Conservation (phyloP, 2,888 invertebrate genomes). For the Erpobdella octoculata region DNA sequence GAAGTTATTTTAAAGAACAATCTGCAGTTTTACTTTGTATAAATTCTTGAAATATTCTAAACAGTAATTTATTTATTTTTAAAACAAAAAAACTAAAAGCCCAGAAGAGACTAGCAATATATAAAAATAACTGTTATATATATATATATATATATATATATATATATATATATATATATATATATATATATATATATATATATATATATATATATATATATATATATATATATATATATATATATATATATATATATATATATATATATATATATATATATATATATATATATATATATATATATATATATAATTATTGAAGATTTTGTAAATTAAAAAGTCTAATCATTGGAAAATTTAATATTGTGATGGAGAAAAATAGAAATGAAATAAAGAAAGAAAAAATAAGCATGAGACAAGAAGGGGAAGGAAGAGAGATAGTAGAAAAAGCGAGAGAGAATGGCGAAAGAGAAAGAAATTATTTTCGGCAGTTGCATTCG, state of each 20-base stretch:
- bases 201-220: not conserved
- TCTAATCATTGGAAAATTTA: too few species aligned
- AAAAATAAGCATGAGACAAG: not conserved
- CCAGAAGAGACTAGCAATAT: not conserved
- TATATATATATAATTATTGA: not conserved
- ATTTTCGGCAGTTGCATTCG: slow-evolving; percentile 15
- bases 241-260: not conserved
- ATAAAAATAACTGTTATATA: not conserved
- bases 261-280: not conserved
- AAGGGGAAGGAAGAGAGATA: not conserved
- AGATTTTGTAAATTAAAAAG: not conserved
- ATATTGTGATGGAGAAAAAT: not conserved
- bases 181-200: not conserved
- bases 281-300: not conserved
- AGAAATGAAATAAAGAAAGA: not conserved
- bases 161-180: not conserved
- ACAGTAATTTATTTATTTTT: too few species aligned
- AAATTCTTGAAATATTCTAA: too few species aligned
- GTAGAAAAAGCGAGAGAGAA: not conserved
- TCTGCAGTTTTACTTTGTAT: too few species aligned
- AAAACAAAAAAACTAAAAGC: too few species aligned
- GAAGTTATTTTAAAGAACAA: too few species aligned
- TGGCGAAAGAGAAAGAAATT: slow-evolving; percentile 3
- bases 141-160: not conserved
- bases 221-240: not conserved